A percentile compares a stretch with the other conserved stretches of the same genome.
These are phyloP conservation scores for Conus betulinus DNA, from an alignment of 1,140 invertebrate genomes.

Conservation along the genomic window DNA sequence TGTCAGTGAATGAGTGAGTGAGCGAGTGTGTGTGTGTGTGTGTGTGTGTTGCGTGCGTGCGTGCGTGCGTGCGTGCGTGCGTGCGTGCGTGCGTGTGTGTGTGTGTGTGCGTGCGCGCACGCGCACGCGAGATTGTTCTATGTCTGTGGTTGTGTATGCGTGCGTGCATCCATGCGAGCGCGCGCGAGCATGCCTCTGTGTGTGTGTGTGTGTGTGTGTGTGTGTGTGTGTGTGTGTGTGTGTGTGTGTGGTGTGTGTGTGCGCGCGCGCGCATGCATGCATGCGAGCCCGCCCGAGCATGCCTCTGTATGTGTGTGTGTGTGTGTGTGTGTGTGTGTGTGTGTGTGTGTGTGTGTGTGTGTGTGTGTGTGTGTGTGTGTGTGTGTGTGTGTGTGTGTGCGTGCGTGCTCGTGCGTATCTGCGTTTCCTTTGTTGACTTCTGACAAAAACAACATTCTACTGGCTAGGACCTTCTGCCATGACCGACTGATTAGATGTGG, in stretches of 20 bases:
- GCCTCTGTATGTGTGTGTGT: too few species aligned
- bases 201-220: conserved; percentile 4
- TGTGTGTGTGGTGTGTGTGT: conserved; percentile 25
- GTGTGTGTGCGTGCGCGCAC: background rate
- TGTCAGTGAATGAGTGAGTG: too few species aligned
- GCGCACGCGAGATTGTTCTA: too few species aligned
- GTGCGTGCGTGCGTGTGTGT: background rate
- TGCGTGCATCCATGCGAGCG: too few species aligned
- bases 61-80: background rate
- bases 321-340: conserved; percentile 19
- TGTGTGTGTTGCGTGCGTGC: too few species aligned
- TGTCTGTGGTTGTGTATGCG: too few species aligned
- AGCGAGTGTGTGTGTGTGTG: background rate
- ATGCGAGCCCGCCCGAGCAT: too few species aligned
- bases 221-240: conserved; percentile 27
- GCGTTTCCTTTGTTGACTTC: too few species aligned
- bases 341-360: conserved; percentile 25
- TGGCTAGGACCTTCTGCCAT: too few species aligned
- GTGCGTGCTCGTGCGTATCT: background rate
- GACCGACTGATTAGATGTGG: too few species aligned
- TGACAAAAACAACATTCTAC: too few species aligned
- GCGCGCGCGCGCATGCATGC: conserved; percentile 17
- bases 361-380: conserved; percentile 27
- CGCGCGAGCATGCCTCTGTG: too few species aligned
- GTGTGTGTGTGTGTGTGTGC: conserved; percentile 3